A percentile compares a stretch with the other conserved stretches of the same genome.
These are phyloP conservation scores for Apoda limacodes DNA, from an alignment of 2,888 invertebrate genomes.

Conservation along the genomic window DNA sequence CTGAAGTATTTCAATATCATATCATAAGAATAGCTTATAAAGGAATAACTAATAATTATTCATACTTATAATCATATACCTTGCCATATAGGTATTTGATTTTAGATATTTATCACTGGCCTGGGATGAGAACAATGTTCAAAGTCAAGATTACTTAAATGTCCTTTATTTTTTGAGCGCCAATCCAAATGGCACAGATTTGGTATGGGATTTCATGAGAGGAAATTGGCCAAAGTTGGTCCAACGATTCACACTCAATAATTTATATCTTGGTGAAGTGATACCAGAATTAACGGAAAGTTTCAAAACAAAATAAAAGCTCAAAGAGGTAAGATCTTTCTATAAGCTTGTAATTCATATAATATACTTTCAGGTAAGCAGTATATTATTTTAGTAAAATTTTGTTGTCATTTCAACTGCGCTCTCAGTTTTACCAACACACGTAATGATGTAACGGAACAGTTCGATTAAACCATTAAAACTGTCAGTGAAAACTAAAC, in stretches of 20 bases:
- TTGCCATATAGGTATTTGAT: constrained; percentile 5
- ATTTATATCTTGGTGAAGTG: constrained; percentile 82
- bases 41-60: too few relatives aligned
- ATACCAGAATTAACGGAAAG: constrained; percentile 76
- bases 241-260: constrained; percentile 83
- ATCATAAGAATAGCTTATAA: too few relatives aligned
- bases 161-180: constrained; percentile 75
- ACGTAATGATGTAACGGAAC: too few relatives aligned
- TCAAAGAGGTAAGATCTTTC: constrained; percentile 82
- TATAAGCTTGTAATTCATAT: too few relatives aligned
- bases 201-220: constrained; percentile 89
- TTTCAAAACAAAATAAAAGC: constrained; percentile 76
- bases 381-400: too few relatives aligned
- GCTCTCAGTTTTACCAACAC: too few relatives aligned
- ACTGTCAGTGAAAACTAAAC: too few relatives aligned
- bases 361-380: too few relatives aligned
- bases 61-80: too few relatives aligned
- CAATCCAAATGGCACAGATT: constrained; percentile 79
- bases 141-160: constrained; percentile 86
- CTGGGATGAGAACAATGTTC: constrained; percentile 79
- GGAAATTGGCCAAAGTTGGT: constrained; percentile 82
- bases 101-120: constrained; percentile 78
- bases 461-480: too few relatives aligned
- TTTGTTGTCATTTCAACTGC: too few relatives aligned
- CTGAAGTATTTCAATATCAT: too few relatives aligned